These are phyloP conservation scores for Micropterix aruncella DNA, from an alignment of 2,888 invertebrate species.

Conservation along the genomic window DNA sequence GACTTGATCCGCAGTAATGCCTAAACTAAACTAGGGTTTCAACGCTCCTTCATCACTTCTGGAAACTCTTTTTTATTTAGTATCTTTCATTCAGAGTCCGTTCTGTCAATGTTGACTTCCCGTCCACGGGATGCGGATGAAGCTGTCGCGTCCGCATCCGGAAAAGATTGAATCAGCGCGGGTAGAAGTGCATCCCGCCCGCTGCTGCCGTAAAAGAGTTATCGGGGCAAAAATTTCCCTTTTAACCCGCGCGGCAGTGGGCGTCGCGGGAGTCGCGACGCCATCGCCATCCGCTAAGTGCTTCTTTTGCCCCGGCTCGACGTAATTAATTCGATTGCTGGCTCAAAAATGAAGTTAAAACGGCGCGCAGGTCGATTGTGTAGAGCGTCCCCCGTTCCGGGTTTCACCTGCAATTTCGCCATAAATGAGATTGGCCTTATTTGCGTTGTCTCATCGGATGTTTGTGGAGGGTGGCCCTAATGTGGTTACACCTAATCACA, in stretches of 20 bases:
- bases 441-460: neutral
- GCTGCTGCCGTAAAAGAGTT: slow-evolving; percentile 3
- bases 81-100: no score
- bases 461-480: neutral
- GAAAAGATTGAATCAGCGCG: neutral
- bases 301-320: slow-evolving; percentile 17
- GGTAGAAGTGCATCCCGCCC: neutral
- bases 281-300: slow-evolving; percentile 6
- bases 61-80: no score
- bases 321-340: slow-evolving; percentile 33
- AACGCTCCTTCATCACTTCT: no score
- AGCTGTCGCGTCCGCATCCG: no score
- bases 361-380: slow-evolving; percentile 5
- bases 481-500: neutral
- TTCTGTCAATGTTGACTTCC: no score
- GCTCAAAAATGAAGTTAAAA: slow-evolving; percentile 43
- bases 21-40: no score
- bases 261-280: neutral
- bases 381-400: neutral
- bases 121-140: no score
- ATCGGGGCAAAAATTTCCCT: neutral
- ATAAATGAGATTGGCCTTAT: neutral
- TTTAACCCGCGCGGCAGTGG: slow-evolving; percentile 1
- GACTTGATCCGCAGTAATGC: no score
- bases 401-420: neutral